phyloP scores from a whole-genome alignment of 2,888 invertebrate species.

The Agrotis segetum region DNA sequence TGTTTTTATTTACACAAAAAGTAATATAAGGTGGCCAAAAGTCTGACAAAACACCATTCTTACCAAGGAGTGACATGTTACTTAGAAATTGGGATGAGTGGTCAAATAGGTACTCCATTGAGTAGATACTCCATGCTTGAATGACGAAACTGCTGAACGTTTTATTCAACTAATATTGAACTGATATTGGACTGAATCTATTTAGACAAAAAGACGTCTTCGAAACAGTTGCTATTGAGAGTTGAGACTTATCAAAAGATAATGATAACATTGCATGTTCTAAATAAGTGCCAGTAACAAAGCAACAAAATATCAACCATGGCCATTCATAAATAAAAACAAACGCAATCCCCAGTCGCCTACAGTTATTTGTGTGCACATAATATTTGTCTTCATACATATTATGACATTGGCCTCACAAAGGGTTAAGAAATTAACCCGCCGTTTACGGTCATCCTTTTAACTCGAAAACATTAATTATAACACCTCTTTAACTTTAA shows the following conservation, averaged over 20 bases:
- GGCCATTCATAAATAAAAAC: conserved; percentile 47
- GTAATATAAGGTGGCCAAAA: neutral
- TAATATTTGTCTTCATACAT: conserved; percentile 82
- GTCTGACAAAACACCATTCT: neutral
- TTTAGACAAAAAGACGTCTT: neutral
- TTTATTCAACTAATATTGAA: too few relatives aligned
- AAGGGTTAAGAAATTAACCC: conserved; percentile 83
- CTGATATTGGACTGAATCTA: too few relatives aligned
- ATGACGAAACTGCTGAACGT: neutral
- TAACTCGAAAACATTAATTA: conserved; percentile 88
- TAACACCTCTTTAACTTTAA: conserved; percentile 89
- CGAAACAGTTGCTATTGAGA: too few relatives aligned
- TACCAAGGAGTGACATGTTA: neutral
- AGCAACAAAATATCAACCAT: neutral
- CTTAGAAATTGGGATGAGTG: rapidly evolving
- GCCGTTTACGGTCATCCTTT: conserved; percentile 84
- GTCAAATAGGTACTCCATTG: too few relatives aligned
- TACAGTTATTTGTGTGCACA: conserved; percentile 67
- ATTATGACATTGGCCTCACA: conserved; percentile 85
- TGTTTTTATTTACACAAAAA: too few relatives aligned
- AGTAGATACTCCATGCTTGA: too few relatives aligned
- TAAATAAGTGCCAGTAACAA: neutral
- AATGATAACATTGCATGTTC: neutral
- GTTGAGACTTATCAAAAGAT: neutral
- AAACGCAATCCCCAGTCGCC: conserved; percentile 52